phyloP scores from a whole-genome alignment of 2,888 invertebrate genomes.

The Ectemnius lituratus region DNA sequence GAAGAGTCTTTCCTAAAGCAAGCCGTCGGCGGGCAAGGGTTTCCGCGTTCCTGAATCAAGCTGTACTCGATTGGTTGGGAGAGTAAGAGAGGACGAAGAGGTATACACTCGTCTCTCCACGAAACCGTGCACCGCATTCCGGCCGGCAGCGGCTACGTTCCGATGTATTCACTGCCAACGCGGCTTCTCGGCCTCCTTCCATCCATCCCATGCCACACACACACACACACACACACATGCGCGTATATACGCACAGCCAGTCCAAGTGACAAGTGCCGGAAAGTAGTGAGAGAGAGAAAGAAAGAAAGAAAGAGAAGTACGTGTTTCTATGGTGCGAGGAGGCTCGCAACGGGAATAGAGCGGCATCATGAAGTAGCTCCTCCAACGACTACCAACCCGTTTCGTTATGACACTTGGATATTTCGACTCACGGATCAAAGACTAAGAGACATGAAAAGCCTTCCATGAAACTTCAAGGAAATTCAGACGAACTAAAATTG shows the following conservation, averaged over 20 bases:
- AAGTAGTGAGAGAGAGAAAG: slow-evolving; percentile 8
- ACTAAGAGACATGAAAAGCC: too few species aligned
- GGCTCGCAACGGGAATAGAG: too few species aligned
- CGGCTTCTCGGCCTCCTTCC: slow-evolving; percentile 22
- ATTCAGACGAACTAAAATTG: not conserved
- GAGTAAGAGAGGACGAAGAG: slow-evolving; percentile 6
- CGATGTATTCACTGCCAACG: slow-evolving; percentile 35
- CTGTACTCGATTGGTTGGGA: slow-evolving; percentile 36
- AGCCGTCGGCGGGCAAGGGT: slow-evolving; percentile 23
- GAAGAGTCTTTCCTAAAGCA: slow-evolving; percentile 28
- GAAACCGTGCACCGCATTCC: slow-evolving; percentile 47
- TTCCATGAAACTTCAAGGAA: too few species aligned
- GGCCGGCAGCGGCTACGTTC: slow-evolving; percentile 28
- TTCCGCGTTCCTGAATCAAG: slow-evolving; percentile 58
- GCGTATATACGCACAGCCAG: too few species aligned
- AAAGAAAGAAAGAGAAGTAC: not conserved
- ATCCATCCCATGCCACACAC: slow-evolving; percentile 2
- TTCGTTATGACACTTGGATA: too few species aligned
- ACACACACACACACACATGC: too few species aligned
- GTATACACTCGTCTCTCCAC: slow-evolving; percentile 12
- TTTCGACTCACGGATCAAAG: too few species aligned
- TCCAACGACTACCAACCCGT: too few species aligned
- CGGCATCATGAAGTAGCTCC: too few species aligned
- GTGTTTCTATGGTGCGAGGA: too few species aligned
- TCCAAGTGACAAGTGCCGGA: slow-evolving; percentile 15